Base-by-base conservation (phyloP, 2,113 vertebrate species). In the Ammodytes marinus region DNA sequence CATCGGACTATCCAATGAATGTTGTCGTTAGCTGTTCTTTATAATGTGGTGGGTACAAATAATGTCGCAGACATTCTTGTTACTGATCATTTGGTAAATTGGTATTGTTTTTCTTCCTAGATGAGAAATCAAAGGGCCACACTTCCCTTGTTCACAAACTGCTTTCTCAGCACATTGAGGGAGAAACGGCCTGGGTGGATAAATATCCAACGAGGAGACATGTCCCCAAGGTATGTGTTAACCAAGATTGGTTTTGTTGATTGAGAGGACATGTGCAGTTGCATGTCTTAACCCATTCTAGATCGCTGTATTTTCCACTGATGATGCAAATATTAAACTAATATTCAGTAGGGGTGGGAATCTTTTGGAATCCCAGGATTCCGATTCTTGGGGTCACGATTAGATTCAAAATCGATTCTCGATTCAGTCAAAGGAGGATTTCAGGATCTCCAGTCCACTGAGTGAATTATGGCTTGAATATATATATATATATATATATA, bases 81-180 rank as follows among this genome's bases (percentile, higher is more conserved):
- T 0, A 11, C n/a, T 14, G 17, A 40, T 39, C 0, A 37, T 73
- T 55, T 43, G 27, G 65, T 46, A 54, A 70, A 61, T 3, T 19
- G 2, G 7, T 37, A 10, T 3, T 53, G 0, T 5, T 65, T 77
- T 53, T 66, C 50, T 17, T 10, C 19, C 7, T 27, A 96, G 95
- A 75, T 27, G 83, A 91, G 66, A 85, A 69, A 40, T 94, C 95
- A 0, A 64, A 77, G 74, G 82, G 57, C 47, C 83, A 94, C 4
- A 91, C 92, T 15, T 42, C 74, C 53, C 85, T 95, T 2, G 90
- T 94, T 84, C 94, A 95, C 87, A 90, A 75, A 49, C 93, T 96
- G 69, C 77, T 96, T 11, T 84, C 79, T 13, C 69, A 82, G 65
- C 89, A 88, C 74, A 50, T 82, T 2, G 45, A 87, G 17, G 77